Evolutionary conservation across 2,113 vertebrate species (phyloP).

Genomic region (Nanorana parkeri): DNA sequence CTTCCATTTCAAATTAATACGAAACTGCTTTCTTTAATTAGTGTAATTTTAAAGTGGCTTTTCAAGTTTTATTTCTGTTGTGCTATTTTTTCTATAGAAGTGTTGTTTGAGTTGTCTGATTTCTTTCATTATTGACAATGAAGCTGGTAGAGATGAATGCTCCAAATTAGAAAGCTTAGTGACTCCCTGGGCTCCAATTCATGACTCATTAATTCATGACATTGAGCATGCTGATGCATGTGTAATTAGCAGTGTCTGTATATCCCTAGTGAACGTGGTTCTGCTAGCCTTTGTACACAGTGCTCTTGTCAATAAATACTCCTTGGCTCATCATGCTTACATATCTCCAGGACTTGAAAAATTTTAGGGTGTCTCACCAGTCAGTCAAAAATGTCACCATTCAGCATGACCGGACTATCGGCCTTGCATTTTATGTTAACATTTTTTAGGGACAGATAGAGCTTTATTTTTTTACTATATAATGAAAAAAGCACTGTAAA

Average conservation of each 20-base stretch:
- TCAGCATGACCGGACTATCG: too few species aligned
- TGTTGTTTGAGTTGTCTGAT: conserved; percentile 54
- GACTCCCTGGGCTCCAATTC: conserved; percentile 57
- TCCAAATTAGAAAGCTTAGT: conserved; percentile 58
- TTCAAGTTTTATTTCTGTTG: conserved; percentile 42
- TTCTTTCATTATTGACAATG: conserved; percentile 56
- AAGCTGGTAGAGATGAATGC: conserved; percentile 55
- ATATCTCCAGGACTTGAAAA: too few species aligned
- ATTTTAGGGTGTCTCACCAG: too few species aligned
- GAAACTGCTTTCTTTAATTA: conserved; percentile 40
- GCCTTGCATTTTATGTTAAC: too few species aligned
- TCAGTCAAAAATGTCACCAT: too few species aligned
- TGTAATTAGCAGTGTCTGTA: conserved; percentile 57
- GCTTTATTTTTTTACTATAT: too few species aligned
- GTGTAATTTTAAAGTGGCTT: conserved; percentile 25
- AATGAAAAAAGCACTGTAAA: too few species aligned
- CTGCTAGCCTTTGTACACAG: conserved; percentile 53
- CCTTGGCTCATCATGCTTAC: conserved; percentile 23
- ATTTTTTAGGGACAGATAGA: too few species aligned
- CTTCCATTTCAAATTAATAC: conserved; percentile 18
- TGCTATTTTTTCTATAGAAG: conserved; percentile 15
- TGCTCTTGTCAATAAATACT: conserved; percentile 46
- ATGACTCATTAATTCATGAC: conserved; percentile 58
- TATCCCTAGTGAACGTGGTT: conserved; percentile 52
- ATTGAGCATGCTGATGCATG: conserved; percentile 56